Percentiles rank a stretch among this genome's conserved stretches.
phyloP scores from a whole-genome alignment of 2,797 vertebrate genomes.

The Ambastaia sidthimunki region DNA sequence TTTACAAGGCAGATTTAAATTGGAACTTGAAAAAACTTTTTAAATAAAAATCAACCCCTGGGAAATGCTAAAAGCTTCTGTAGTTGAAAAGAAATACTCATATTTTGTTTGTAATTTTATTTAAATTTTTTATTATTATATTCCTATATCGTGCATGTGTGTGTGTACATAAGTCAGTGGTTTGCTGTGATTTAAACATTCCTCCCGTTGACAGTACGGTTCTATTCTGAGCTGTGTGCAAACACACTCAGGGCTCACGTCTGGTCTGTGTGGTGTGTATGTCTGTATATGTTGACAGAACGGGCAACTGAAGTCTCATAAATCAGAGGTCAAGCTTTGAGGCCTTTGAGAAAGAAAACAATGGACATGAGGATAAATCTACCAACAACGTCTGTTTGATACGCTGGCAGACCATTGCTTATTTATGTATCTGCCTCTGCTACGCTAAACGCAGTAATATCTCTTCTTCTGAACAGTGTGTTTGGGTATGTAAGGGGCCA shows the following conservation, averaged over 20 bases:
- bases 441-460: slow-evolving; percentile 60
- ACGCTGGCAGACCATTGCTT: slow-evolving; percentile 63
- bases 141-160: slow-evolving; percentile 15
- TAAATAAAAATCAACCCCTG: not conserved
- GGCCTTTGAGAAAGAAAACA: slow-evolving; percentile 82
- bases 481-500: slow-evolving; percentile 51
- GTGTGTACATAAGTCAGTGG: not conserved
- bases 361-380: slow-evolving; percentile 71
- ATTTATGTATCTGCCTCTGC: slow-evolving; percentile 69
- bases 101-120: not conserved
- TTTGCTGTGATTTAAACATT: slow-evolving; percentile 64
- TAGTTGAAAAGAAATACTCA: not conserved
- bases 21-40: not conserved
- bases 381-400: slow-evolving; percentile 75
- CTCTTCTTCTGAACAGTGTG: slow-evolving; percentile 62
- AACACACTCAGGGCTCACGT: slow-evolving; percentile 61
- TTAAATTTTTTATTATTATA: not conserved
- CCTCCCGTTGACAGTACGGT: slow-evolving; percentile 55
- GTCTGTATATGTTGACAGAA: slow-evolving; percentile 51
- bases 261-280: slow-evolving; percentile 53
- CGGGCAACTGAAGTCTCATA: slow-evolving; percentile 61
- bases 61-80: not conserved
- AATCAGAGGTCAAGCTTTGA: slow-evolving; percentile 64
- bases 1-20: not conserved
- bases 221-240: slow-evolving; percentile 62